A percentile compares a stretch with the other conserved stretches of the same genome.
Conservation (phyloP, 1,140 invertebrate species). For the Sinonovacula constricta region DNA sequence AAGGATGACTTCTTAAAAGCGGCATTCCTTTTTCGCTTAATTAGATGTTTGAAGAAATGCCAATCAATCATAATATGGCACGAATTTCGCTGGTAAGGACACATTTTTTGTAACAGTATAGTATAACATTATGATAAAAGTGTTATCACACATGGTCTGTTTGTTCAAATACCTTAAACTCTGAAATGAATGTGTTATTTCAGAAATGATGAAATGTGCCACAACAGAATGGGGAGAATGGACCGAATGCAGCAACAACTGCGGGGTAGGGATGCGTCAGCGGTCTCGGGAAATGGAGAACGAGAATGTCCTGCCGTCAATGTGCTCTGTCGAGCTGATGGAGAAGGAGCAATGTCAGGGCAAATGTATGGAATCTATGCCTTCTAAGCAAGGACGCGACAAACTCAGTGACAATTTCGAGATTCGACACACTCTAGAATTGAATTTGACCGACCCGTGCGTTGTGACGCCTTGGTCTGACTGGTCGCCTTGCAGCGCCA, state of each 20-base stretch:
- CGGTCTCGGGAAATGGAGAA: constrained; percentile 80
- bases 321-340: constrained; percentile 77
- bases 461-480: constrained; percentile 81
- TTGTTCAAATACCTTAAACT: too few relatives aligned
- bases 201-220: constrained; percentile 80
- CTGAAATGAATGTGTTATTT: too few relatives aligned
- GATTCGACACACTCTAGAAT: constrained; percentile 59
- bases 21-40: too few relatives aligned
- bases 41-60: too few relatives aligned
- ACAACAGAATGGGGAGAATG: constrained; percentile 82
- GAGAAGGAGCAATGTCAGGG: constrained; percentile 78
- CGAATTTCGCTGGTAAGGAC: too few relatives aligned
- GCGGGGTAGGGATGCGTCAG: constrained; percentile 81
- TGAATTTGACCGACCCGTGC: constrained; percentile 74
- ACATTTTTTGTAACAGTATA: too few relatives aligned
- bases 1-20: too few relatives aligned
- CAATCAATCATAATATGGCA: too few relatives aligned
- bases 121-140: too few relatives aligned
- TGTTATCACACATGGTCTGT: too few relatives aligned
- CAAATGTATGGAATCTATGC: constrained; percentile 51
- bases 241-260: constrained; percentile 82
- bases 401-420: constrained; percentile 71
- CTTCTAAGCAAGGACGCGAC: constrained; percentile 73
- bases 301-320: constrained; percentile 78
- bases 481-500: constrained; percentile 83